A percentile compares a stretch with the other conserved stretches of the same genome.
Conservation (phyloP, 1,140 invertebrate species). For the Vollenhovia emeryi region DNA sequence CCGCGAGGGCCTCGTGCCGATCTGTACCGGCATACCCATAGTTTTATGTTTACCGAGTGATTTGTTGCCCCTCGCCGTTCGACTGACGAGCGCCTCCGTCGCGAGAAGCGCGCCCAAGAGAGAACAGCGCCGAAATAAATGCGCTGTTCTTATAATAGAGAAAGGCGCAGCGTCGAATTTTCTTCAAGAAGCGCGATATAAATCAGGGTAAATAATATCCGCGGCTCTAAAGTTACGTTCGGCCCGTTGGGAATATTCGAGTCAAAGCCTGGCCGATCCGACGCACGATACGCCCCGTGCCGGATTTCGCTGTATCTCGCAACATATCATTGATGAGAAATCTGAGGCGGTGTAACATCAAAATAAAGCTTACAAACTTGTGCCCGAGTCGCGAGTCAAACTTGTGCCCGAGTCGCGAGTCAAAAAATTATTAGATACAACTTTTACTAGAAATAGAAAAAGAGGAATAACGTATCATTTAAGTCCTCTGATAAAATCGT, state of each 20-base stretch:
- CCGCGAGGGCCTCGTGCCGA: slow-evolving; percentile 39
- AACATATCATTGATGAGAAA: neutral
- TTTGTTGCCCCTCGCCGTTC: slow-evolving; percentile 60
- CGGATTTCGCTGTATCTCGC: neutral
- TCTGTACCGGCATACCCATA: slow-evolving; percentile 44
- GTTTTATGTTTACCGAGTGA: slow-evolving; percentile 71
- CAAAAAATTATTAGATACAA: too few relatives aligned
- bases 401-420: too few relatives aligned
- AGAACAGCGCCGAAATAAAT: slow-evolving; percentile 58
- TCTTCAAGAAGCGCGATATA: neutral
- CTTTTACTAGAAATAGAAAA: too few relatives aligned
- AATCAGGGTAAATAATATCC: slow-evolving; percentile 8
- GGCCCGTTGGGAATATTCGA: neutral
- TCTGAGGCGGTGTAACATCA: too few relatives aligned
- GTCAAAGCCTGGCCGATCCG: neutral
- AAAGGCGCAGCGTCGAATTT: neutral
- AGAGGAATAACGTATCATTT: too few relatives aligned
- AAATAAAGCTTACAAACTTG: too few relatives aligned
- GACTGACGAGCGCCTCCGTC: slow-evolving; percentile 50
- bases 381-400: too few relatives aligned
- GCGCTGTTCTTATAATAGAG: neutral
- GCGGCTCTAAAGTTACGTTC: neutral
- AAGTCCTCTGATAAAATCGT: too few relatives aligned
- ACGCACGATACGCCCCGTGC: neutral
- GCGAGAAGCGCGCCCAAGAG: neutral